These are phyloP conservation scores for Pyrochroa serraticornis DNA, from an alignment of 2,888 invertebrate species.

Conservation along the genomic window DNA sequence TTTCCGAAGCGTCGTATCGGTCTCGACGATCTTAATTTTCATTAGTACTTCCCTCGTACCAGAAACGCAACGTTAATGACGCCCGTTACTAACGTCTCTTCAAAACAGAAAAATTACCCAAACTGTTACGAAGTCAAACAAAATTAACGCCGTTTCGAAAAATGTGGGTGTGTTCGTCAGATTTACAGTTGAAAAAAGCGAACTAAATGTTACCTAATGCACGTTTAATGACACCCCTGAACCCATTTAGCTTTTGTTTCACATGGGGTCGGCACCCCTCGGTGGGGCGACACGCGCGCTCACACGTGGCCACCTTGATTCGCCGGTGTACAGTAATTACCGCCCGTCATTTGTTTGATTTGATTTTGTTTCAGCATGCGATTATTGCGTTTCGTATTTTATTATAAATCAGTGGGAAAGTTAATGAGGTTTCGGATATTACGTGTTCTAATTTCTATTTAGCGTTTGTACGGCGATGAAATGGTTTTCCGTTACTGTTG, in stretches of 20 bases:
- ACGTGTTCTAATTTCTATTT: slow-evolving; percentile 6
- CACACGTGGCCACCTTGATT: slow-evolving; percentile 46
- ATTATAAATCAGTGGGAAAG: slow-evolving; percentile 12
- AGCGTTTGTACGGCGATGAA: slow-evolving; percentile 4
- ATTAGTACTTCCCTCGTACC: slow-evolving; percentile 16
- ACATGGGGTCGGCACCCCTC: slow-evolving; percentile 38
- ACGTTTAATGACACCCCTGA: slow-evolving; percentile 53
- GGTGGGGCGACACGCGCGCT: slow-evolving; percentile 30
- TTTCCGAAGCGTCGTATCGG: slow-evolving; percentile 8
- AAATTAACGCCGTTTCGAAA: slow-evolving; percentile 14
- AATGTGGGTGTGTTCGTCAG: slow-evolving; percentile 44
- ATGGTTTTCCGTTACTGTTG: slow-evolving; percentile 1
- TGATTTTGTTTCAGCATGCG: slow-evolving; percentile 53
- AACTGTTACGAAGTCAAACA: slow-evolving; percentile 12
- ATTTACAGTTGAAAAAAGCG: slow-evolving; percentile 45
- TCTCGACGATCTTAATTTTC: slow-evolving; percentile 13
- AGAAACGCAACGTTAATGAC: slow-evolving; percentile 14
- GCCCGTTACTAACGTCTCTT: not conserved
- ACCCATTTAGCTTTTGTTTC: slow-evolving; percentile 52
- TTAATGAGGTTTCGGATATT: slow-evolving; percentile 24
- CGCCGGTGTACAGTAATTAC: slow-evolving; percentile 32
- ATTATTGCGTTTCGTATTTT: slow-evolving; percentile 40
- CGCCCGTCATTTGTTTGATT: slow-evolving; percentile 50
- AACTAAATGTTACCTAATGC: slow-evolving; percentile 50
- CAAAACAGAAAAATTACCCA: slow-evolving; percentile 9